A percentile compares a stretch with the other conserved stretches of the same genome.
These are phyloP conservation scores for Pterostichus madidus DNA, from an alignment of 2,888 invertebrate genomes.

Conservation along the genomic window DNA sequence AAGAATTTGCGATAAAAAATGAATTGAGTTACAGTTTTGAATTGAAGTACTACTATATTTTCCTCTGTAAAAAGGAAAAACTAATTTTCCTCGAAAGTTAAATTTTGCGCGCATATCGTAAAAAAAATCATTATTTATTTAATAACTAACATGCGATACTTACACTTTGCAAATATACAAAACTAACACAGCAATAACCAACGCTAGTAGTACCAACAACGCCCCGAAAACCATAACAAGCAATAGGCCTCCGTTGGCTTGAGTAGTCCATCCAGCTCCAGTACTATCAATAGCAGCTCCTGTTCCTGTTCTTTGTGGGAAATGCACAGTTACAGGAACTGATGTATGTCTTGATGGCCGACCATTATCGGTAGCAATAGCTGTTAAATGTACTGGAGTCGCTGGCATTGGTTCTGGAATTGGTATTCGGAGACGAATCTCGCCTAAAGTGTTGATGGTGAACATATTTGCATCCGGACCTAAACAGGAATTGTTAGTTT, in stretches of 20 bases:
- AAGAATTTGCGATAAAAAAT: no score
- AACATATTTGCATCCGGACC: conserved; percentile 62
- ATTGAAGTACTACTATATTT: no score
- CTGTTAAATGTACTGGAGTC: conserved; percentile 85
- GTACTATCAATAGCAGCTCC: conserved; percentile 74
- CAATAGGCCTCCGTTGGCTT: conserved; percentile 73
- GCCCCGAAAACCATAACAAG: conserved; percentile 84
- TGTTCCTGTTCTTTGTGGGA: conserved; percentile 76
- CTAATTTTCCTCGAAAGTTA: no score
- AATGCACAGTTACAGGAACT: conserved; percentile 84
- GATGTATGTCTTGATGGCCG: conserved; percentile 88
- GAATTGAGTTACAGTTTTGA: no score
- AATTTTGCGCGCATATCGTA: no score
- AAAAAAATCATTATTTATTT: background rate
- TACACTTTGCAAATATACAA: conserved; percentile 88
- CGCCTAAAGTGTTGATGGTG: conserved; percentile 54
- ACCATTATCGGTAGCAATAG: conserved; percentile 91
- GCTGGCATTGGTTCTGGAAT: conserved; percentile 72
- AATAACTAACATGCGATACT: conserved; percentile 73
- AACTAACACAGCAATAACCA: conserved; percentile 87
- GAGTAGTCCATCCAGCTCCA: conserved; percentile 72
- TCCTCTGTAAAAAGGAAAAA: no score
- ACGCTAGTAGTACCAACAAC: conserved; percentile 85
- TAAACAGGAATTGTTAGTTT: conserved; percentile 4
- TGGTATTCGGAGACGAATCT: conserved; percentile 47